Evolutionary conservation across 2,797 vertebrate species (phyloP).

Genomic region (Anabacerthia variegaticeps): DNA sequence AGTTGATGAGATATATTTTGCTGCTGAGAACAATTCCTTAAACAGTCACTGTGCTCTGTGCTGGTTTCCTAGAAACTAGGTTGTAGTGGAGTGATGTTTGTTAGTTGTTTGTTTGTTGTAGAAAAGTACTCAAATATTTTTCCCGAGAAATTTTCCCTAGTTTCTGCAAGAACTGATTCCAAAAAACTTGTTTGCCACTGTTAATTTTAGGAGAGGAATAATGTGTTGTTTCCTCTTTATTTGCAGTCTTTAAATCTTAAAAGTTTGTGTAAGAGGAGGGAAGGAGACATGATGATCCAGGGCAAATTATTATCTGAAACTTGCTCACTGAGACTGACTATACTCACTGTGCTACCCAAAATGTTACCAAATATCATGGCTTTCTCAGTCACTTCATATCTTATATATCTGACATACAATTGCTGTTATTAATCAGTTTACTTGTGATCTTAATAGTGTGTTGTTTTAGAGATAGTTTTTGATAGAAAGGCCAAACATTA

Average conservation of each 20-base stretch:
- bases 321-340: neutral
- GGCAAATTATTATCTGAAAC: neutral
- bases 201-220: neutral
- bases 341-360: neutral
- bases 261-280: neutral
- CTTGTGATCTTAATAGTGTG: neutral
- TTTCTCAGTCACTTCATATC: neutral
- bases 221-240: neutral
- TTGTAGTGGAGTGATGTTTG: neutral
- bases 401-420: neutral
- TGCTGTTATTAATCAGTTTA: neutral
- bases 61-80: neutral
- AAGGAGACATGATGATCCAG: neutral
- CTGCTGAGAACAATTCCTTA: neutral
- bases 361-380: neutral
- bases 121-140: neutral
- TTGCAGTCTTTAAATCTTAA: neutral
- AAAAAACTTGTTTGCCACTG: neutral
- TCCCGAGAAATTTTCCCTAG: neutral
- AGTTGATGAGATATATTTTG: neutral
- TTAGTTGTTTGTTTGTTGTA: neutral
- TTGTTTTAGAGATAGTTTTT: neutral
- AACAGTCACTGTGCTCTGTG: neutral
- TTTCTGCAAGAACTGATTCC: neutral
- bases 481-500: neutral